Evolutionary conservation across 1,140 invertebrate species (phyloP), one percentile per base, ranked within the genome.

Genomic region (Lucilia sericata): DNA sequence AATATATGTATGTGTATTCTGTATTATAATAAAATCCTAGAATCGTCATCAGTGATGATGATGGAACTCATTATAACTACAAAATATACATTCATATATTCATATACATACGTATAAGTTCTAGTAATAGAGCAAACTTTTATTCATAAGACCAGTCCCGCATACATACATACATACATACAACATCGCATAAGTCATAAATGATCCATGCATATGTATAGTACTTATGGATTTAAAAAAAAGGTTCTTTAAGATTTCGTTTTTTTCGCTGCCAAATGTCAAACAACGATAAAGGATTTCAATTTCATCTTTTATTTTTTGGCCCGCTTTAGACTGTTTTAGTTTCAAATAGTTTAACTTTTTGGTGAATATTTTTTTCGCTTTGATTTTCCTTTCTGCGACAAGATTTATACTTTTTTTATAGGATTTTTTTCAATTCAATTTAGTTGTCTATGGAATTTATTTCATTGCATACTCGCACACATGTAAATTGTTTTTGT

Each of bases 241-340:
- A 25, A 70, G n/a, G n/a, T 60, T 8, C 65, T n/a, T 17, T 10
- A 70, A 70, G n/a, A 70, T 21, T 60, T 70, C 2, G n/a, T 25
- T 80, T 80, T 76, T 47, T 76, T 76, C 30, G 17, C 17, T 65
- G 82, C 21, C 82, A 82, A 82, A 82, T 82, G 82, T 82, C 82
- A 82, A 65, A 36, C 34, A 51, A 19, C n/a, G 82, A 82, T 82
- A 82, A 82, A 60, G 82, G 36, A 30, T 65, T 82, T 82, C 82
- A 82, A 82, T 82, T 82, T 55, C 82, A 78, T 36, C 34, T 34
- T 78, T 76, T 78, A 42, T 49, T 70, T 49, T 70, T 70, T n/a
- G 19, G 8, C 65, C 19, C 51, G 51, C 14, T 55, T 55, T 55
- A 55, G 0, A 55, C 17, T 55, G 13, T 55, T 70, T 21, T 70